Evolutionary conservation across 1,140 invertebrate genomes (phyloP).

Genomic region (Drosophila littoralis): DNA sequence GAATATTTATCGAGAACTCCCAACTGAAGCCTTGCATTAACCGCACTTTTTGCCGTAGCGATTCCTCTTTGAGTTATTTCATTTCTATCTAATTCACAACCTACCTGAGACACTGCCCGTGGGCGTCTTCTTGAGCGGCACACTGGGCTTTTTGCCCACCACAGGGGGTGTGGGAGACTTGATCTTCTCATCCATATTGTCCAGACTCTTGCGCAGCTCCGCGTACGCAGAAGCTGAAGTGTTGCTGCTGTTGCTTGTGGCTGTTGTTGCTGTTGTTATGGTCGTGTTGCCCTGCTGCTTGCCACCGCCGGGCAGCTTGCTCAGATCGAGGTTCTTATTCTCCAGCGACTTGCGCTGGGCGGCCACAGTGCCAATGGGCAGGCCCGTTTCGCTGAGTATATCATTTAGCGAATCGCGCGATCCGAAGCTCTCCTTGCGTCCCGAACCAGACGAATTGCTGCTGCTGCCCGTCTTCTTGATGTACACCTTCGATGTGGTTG

Average conservation of each 20-base stretch:
- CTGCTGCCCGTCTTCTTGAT: constrained; percentile 78
- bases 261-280: constrained; percentile 37
- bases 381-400: constrained; percentile 78
- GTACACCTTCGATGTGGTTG: constrained; percentile 75
- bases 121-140: constrained; percentile 88
- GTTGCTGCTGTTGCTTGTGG: constrained; percentile 41
- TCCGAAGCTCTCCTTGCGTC: constrained; percentile 83
- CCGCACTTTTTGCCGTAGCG: neutral
- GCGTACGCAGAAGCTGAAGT: constrained; percentile 44
- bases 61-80: constrained; percentile 16
- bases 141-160: constrained; percentile 86
- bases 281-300: constrained; percentile 26
- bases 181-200: constrained; percentile 81
- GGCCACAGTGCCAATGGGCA: constrained; percentile 84
- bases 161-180: constrained; percentile 80
- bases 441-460: constrained; percentile 58
- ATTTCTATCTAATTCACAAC: constrained; percentile 22
- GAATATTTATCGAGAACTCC: neutral
- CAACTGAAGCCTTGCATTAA: neutral
- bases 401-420: constrained; percentile 83
- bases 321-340: constrained; percentile 80
- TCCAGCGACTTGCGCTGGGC: constrained; percentile 86
- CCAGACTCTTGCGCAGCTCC: constrained; percentile 77
- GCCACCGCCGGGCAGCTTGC: constrained; percentile 64
- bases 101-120: constrained; percentile 84